Conservation (phyloP, 2,113 vertebrate species). For the Aptenodytes forsteri region DNA sequence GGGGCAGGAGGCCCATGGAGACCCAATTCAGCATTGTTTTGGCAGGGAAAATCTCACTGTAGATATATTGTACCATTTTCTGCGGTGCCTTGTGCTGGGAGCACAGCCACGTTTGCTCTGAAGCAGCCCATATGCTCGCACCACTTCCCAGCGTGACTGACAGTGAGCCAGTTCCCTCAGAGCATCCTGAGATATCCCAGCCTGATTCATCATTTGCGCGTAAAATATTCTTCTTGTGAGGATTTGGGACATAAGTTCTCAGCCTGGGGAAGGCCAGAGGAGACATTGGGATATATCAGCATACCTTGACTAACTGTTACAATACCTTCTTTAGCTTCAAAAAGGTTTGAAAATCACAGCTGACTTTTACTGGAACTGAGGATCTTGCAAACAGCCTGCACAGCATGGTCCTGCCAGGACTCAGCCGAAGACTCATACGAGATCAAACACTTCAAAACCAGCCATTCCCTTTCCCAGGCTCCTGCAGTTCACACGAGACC, state of each 20-base stretch:
- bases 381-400: not conserved
- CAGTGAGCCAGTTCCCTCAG: not conserved
- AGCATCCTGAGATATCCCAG: not conserved
- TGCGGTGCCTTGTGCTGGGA: not conserved
- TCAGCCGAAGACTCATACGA: accelerated
- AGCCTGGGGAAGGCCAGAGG: not conserved
- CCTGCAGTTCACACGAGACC: not conserved
- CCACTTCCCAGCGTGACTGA: not conserved
- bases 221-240: not conserved
- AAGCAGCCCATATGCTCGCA: slow-evolving; percentile 24
- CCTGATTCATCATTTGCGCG: not conserved
- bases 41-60: not conserved
- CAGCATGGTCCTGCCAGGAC: not conserved
- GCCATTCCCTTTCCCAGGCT: not conserved
- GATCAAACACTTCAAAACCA: not conserved
- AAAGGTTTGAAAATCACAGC: not conserved
- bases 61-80: not conserved
- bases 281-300: accelerated
- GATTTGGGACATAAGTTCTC: not conserved
- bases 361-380: not conserved
- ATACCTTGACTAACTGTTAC: not conserved
- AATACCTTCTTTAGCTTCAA: not conserved
- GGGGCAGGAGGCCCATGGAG: not conserved
- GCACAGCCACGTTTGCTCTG: not conserved
- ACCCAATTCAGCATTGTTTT: not conserved